Conservation (phyloP, 2,797 vertebrate genomes). For the Onychomys arenicola region DNA sequence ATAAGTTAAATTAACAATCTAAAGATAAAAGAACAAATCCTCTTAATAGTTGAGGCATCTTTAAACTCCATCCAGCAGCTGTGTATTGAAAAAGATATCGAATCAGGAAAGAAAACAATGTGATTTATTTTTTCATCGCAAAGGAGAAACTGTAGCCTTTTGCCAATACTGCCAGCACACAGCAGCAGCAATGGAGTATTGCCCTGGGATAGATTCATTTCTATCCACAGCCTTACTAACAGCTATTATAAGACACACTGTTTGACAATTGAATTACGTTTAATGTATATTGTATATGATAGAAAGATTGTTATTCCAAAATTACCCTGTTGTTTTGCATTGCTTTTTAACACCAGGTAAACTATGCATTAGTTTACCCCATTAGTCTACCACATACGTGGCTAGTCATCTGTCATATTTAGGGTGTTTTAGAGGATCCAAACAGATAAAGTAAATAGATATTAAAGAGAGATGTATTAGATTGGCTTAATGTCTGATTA, state of each 20-base stretch:
- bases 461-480: background rate
- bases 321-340: background rate
- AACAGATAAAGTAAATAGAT: background rate
- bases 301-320: conserved; percentile 51
- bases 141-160: background rate
- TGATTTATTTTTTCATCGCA: conserved; percentile 41
- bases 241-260: background rate
- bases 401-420: background rate
- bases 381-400: background rate
- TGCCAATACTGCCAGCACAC: conserved; percentile 1
- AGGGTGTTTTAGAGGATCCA: background rate
- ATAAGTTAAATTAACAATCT: conserved; percentile 69
- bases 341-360: background rate
- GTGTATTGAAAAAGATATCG: conserved; percentile 66
- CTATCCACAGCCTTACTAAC: conserved; percentile 15
- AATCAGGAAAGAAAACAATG: conserved; percentile 14
- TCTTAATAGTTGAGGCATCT: conserved; percentile 48
- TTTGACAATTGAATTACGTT: conserved; percentile 54
- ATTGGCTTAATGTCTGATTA: background rate
- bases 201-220: background rate
- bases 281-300: conserved; percentile 62
- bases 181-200: background rate
- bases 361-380: accelerated
- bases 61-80: conserved; percentile 49
- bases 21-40: conserved; percentile 23